Evolutionary conservation across 2,888 invertebrate genomes (phyloP).

Genomic region (Tipula helvola): DNA sequence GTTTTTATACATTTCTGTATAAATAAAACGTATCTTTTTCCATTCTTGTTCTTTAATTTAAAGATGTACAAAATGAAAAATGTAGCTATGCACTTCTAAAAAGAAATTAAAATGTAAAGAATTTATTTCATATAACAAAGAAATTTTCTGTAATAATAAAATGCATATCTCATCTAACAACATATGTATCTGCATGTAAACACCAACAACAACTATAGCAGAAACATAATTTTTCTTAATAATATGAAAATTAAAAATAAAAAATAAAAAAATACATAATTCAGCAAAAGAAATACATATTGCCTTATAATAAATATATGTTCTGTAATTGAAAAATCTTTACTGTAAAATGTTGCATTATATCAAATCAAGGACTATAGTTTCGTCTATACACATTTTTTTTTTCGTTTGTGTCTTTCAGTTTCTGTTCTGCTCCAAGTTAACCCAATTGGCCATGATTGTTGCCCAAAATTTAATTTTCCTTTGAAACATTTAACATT

Average conservation of each 20-base stretch:
- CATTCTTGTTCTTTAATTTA: not conserved
- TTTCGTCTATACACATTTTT: not conserved
- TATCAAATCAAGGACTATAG: not conserved
- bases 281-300: not conserved
- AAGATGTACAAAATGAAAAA: not conserved
- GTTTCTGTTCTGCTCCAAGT: not conserved
- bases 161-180: not conserved
- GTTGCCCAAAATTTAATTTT: not conserved
- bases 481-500: not conserved
- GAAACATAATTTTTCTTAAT: not conserved
- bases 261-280: not conserved
- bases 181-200: not conserved
- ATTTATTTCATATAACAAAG: not conserved
- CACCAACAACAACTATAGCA: not conserved
- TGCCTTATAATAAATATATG: not conserved
- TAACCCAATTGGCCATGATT: not conserved
- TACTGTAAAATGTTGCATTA: not conserved
- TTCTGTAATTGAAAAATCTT: not conserved
- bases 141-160: not conserved
- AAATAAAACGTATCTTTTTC: not conserved
- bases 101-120: conserved; percentile 4
- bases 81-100: not conserved
- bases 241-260: not conserved
- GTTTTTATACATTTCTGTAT: not conserved
- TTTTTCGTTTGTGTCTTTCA: not conserved